Conservation (phyloP, 2,113 vertebrate genomes). For the Coreoperca whiteheadi region DNA sequence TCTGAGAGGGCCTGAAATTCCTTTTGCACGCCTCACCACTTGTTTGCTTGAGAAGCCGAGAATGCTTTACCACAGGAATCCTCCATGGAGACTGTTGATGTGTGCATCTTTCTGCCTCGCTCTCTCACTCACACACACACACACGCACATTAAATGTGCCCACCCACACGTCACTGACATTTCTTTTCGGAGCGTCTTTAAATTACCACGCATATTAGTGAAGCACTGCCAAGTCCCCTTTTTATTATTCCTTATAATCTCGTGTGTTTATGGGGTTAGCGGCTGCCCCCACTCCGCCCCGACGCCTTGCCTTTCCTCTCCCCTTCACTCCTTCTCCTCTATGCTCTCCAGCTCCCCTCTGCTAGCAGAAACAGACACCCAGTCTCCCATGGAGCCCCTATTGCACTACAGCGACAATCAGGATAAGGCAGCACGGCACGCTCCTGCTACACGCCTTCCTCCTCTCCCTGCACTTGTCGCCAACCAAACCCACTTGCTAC, state of each 20-base stretch:
- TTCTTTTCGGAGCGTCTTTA: slow-evolving; percentile 65
- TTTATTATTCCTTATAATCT: slow-evolving; percentile 75
- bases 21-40: slow-evolving; percentile 75
- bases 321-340: slow-evolving; percentile 25
- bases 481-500: slow-evolving; percentile 48
- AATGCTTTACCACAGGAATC: slow-evolving; percentile 69
- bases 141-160: slow-evolving; percentile 37
- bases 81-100: slow-evolving; percentile 62
- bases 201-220: slow-evolving; percentile 74
- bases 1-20: slow-evolving; percentile 74
- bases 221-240: slow-evolving; percentile 56
- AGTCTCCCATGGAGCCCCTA: slow-evolving; percentile 19
- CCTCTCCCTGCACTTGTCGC: slow-evolving; percentile 27
- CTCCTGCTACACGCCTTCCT: slow-evolving; percentile 45
- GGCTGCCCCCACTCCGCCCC: slow-evolving; percentile 16
- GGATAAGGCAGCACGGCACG: slow-evolving; percentile 40
- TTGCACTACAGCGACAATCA: slow-evolving; percentile 35
- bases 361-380: slow-evolving; percentile 51
- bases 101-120: slow-evolving; percentile 6
- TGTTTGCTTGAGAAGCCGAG: slow-evolving; percentile 71
- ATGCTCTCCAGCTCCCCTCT: slow-evolving; percentile 5
- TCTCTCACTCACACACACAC: slow-evolving; percentile 22
- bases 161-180: slow-evolving; percentile 71
- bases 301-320: slow-evolving; percentile 23
- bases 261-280: slow-evolving; percentile 62